Evolutionary conservation across 2,113 vertebrate genomes (phyloP).

Genomic region (Bambusicola thoracicus): DNA sequence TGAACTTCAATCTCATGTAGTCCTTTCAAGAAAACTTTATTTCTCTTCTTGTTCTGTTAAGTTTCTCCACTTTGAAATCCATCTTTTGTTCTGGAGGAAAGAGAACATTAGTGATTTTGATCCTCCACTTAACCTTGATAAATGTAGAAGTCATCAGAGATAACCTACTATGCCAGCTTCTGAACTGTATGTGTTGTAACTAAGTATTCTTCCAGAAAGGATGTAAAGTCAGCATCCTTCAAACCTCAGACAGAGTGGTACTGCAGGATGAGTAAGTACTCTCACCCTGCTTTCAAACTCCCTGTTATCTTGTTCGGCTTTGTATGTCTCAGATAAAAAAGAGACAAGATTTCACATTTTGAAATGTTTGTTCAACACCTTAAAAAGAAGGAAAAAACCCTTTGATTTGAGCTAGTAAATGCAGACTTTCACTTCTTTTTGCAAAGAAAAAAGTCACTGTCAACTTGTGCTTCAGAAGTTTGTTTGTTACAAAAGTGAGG

Average conservation of each 20-base stretch:
- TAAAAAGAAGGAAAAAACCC: not conserved
- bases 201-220: not conserved
- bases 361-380: slow-evolving; percentile 7
- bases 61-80: not conserved
- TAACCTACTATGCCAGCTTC: not conserved
- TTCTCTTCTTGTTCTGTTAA: not conserved
- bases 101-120: not conserved
- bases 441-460: not conserved
- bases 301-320: not conserved
- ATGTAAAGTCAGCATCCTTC: not conserved
- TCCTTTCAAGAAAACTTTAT: not conserved
- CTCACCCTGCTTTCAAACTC: slow-evolving; percentile 20
- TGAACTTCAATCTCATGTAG: not conserved
- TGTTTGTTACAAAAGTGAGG: not conserved
- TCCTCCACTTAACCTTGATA: not conserved
- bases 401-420: slow-evolving; percentile 20
- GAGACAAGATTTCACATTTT: not conserved
- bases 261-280: not conserved
- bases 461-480: not conserved
- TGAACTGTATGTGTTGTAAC: not conserved
- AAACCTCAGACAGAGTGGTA: not conserved
- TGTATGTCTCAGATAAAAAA: not conserved
- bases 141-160: not conserved
- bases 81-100: not conserved
- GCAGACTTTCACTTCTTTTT: not conserved